Conservation (phyloP, 2,797 vertebrate genomes). For the Intellagama lesueurii region DNA sequence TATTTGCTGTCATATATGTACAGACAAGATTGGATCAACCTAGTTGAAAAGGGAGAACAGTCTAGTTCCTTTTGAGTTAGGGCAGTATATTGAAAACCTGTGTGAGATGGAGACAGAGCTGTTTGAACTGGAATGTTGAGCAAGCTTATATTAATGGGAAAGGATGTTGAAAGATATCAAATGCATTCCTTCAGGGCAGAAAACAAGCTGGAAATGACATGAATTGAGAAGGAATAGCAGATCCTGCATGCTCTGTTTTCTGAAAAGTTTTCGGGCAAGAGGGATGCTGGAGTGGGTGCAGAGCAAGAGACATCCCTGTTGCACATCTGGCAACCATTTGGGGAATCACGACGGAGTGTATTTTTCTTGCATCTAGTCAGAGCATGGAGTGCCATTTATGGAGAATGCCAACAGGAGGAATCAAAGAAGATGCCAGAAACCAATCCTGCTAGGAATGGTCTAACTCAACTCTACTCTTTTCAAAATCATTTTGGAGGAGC, state of each 20-base stretch:
- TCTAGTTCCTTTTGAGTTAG: fast-evolving
- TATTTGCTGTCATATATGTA: neutral
- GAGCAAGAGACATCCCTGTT: neutral
- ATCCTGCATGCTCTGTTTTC: neutral
- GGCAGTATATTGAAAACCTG: neutral
- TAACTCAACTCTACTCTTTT: slow-evolving; percentile 12
- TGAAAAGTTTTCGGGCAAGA: neutral
- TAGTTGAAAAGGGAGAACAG: neutral
- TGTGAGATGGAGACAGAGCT: neutral
- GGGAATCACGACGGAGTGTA: neutral
- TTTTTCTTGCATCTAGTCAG: neutral
- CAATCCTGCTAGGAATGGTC: slow-evolving; percentile 19
- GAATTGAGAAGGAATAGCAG: neutral
- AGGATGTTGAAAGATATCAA: neutral
- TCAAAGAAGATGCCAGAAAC: neutral
- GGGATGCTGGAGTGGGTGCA: neutral
- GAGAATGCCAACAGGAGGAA: neutral
- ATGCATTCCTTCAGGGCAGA: neutral
- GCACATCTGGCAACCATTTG: neutral
- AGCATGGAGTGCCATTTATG: slow-evolving; percentile 25
- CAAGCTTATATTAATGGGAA: neutral
- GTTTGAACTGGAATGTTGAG: neutral
- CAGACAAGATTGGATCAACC: slow-evolving; percentile 31
- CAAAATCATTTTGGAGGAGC: slow-evolving; percentile 44
- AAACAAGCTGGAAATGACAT: neutral